Evolutionary conservation across 2,888 invertebrate species (phyloP), one percentile per base, ranked within the genome.

Genomic region (Cantharis rufa): DNA sequence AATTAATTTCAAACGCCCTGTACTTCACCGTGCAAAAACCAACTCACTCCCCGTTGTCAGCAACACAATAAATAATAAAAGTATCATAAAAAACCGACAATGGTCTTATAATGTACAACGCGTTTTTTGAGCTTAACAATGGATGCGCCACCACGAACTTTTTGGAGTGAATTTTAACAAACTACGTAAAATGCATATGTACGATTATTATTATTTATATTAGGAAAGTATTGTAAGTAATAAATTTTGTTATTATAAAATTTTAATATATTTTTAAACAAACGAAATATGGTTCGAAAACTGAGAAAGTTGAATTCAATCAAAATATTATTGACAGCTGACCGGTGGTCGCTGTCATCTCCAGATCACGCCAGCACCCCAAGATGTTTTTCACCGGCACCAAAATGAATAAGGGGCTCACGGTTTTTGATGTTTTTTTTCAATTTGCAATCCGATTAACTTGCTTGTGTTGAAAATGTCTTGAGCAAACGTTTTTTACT

Each of bases 401-500:
- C 66, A 69, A 84, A 83, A 84, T 85, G 85, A 84, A 85, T 85
- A 77, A 70, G 64, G 64, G 64, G 80, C 82, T 81, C 82, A 80
- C 81, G 82, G 82, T 83, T 77, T 84, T 84, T 83, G 84, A 85
- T 86, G 85, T 86, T 86, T 86, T 48, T 48, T 85, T 86, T 85
- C 86, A 84, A 85, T 86, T 83, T 77, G 73, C 82, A 83, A 86
- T 86, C 85, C 85, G 86, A 86, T 86, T 86, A 86, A 85, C 83
- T 86, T 85, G 85, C 85, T 86, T 85, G 84, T 85, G 84, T 82
- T 81, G 82, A 80, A 83, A 84, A 85, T 80, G 85, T 84, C 84
- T 84, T 79, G 83, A 76, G 80, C 84, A 84, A 82, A 82, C 81
- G 80, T 81, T 76, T 80, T 79, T 75, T 73, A 71, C 69, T 76